phyloP scores from a whole-genome alignment of 2,113 vertebrate genomes.

The Ceyx margarethae region DNA sequence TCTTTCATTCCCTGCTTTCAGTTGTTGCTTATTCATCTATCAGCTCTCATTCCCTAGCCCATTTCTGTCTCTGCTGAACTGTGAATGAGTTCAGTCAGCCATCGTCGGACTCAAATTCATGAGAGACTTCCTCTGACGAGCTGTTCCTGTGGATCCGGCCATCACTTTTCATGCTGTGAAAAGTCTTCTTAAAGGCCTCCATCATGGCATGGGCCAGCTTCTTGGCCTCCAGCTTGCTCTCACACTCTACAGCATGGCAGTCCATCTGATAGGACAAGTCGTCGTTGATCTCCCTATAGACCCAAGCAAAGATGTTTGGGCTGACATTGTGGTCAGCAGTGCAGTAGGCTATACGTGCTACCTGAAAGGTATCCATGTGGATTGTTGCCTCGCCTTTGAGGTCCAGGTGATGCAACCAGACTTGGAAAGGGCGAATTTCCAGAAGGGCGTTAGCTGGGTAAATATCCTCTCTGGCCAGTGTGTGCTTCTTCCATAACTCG shows the following conservation, averaged over 20 bases:
- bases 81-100: constrained; percentile 72
- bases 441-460: constrained; percentile 82
- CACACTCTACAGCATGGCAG: constrained; percentile 97
- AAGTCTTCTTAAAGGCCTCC: constrained; percentile 99
- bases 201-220: constrained; percentile 99
- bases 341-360: constrained; percentile 98
- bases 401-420: constrained; percentile 93
- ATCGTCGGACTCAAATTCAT: constrained; percentile 89
- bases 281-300: constrained; percentile 98
- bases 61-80: constrained; percentile 63
- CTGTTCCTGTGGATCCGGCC: constrained; percentile 94
- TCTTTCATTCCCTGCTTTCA: constrained; percentile 69
- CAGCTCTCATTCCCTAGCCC: constrained; percentile 72
- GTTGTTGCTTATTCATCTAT: constrained; percentile 61
- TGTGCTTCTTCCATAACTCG: constrained; percentile 88
- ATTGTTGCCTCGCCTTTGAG: constrained; percentile 87
- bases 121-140: constrained; percentile 88
- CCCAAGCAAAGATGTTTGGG: constrained; percentile 97
- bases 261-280: constrained; percentile 99
- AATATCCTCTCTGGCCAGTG: constrained; percentile 75
- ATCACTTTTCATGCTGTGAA: constrained; percentile 97
- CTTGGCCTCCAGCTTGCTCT: constrained; percentile 97
- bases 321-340: constrained; percentile 94
- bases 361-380: constrained; percentile 98
- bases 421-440: constrained; percentile 98